A percentile compares a stretch with the other conserved stretches of the same genome.
Evolutionary conservation across 2,888 invertebrate genomes (phyloP).

Genomic region (Callosobruchus maculatus): DNA sequence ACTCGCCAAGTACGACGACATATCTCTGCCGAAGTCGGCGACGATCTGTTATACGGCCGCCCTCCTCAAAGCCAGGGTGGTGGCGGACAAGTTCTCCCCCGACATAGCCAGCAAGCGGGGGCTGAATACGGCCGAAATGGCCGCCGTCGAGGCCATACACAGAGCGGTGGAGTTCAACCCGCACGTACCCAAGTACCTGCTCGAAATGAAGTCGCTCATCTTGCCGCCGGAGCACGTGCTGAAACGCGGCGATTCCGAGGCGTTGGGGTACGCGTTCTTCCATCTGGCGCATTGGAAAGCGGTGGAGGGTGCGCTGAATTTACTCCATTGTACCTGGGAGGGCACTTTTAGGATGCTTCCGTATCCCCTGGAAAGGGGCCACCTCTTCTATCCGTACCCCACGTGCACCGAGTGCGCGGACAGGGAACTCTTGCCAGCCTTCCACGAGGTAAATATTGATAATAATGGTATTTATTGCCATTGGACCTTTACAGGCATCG

Average conservation of each 20-base stretch:
- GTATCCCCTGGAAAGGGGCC: slow-evolving; percentile 84
- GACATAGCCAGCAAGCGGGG: slow-evolving; percentile 82
- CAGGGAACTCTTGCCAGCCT: slow-evolving; percentile 82
- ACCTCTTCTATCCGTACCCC: slow-evolving; percentile 88
- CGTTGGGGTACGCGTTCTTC: slow-evolving; percentile 93
- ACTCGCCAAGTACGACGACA: slow-evolving; percentile 90
- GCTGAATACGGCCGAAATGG: slow-evolving; percentile 81
- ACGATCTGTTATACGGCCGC: slow-evolving; percentile 94
- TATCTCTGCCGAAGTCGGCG: slow-evolving; percentile 90
- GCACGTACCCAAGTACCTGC: slow-evolving; percentile 92
- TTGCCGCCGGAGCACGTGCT: slow-evolving; percentile 96
- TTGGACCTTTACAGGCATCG: no score
- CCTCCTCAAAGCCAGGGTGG: slow-evolving; percentile 83
- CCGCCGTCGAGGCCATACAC: slow-evolving; percentile 91
- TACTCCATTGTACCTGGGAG: slow-evolving; percentile 91
- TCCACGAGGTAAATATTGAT: slow-evolving; percentile 75
- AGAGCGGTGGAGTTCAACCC: slow-evolving; percentile 97
- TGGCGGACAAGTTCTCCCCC: slow-evolving; percentile 86
- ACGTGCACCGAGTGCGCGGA: slow-evolving; percentile 91
- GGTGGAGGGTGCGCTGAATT: slow-evolving; percentile 89
- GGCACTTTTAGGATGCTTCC: slow-evolving; percentile 90
- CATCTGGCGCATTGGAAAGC: slow-evolving; percentile 96
- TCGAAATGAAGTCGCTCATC: slow-evolving; percentile 92
- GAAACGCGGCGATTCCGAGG: slow-evolving; percentile 95
- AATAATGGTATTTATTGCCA: no score